phyloP scores from a whole-genome alignment of 2,888 invertebrate species.

The Agrilus mali region DNA sequence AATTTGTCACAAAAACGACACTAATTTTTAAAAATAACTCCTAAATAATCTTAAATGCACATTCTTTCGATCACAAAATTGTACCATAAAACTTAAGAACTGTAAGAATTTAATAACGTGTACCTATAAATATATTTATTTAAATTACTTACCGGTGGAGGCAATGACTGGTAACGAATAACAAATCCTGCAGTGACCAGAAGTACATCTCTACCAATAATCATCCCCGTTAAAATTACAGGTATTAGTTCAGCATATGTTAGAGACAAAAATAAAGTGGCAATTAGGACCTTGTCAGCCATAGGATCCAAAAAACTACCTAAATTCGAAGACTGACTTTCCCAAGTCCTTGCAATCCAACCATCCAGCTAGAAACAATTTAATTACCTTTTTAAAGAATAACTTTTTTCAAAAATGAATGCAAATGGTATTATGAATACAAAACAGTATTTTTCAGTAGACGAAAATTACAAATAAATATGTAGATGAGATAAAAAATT shows the following conservation, averaged over 20 bases:
- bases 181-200: constrained; percentile 78
- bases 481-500: too few species aligned
- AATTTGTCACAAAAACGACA: too few species aligned
- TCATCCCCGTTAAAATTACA: constrained; percentile 62
- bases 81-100: too few species aligned
- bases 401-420: background rate
- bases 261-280: constrained; percentile 74
- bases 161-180: constrained; percentile 80
- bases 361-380: constrained; percentile 67
- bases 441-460: too few species aligned
- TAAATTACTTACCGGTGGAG: constrained; percentile 62
- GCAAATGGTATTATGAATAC: too few species aligned
- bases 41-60: too few species aligned
- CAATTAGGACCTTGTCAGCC: constrained; percentile 91
- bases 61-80: too few species aligned
- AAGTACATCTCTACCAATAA: constrained; percentile 70
- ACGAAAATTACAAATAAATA: too few species aligned
- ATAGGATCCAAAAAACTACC: constrained; percentile 94
- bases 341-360: constrained; percentile 88
- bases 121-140: background rate
- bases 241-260: constrained; percentile 82
- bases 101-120: background rate
- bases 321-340: constrained; percentile 80
- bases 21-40: too few species aligned
- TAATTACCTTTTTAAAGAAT: background rate